Percentiles rank a stretch among this genome's conserved stretches.
Evolutionary conservation across 2,888 invertebrate genomes (phyloP).

Genomic region (Piscicola geometra): DNA sequence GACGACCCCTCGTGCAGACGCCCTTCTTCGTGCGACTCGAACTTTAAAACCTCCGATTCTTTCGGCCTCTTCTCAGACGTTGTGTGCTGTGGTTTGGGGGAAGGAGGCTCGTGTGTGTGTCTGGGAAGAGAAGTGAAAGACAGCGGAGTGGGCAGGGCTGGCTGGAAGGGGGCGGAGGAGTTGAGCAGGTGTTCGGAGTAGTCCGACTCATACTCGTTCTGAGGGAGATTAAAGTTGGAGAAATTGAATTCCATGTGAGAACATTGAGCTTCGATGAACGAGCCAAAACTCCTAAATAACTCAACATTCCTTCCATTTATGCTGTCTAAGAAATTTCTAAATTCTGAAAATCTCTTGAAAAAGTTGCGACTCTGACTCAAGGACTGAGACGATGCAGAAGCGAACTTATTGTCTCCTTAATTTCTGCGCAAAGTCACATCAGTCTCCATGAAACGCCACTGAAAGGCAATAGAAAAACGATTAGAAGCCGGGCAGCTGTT

Average conservation of each 20-base stretch:
- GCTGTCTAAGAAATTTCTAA: too few relatives aligned
- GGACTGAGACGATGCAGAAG: too few relatives aligned
- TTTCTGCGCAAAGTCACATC: too few relatives aligned
- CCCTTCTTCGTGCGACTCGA: not conserved
- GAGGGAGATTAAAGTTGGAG: not conserved
- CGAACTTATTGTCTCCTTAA: too few relatives aligned
- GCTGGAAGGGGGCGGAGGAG: not conserved
- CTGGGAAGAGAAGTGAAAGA: not conserved
- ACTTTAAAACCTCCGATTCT: not conserved
- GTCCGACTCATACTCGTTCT: slow-evolving; percentile 1
- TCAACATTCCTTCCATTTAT: too few relatives aligned
- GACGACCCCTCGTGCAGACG: slow-evolving; percentile 20
- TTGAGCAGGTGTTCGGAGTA: not conserved
- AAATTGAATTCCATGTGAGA: not conserved
- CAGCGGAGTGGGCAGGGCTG: not conserved
- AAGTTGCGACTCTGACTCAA: too few relatives aligned
- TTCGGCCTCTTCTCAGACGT: not conserved
- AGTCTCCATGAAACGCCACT: too few relatives aligned
- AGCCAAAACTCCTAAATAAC: not conserved
- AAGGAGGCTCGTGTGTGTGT: too few relatives aligned
- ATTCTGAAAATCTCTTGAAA: too few relatives aligned
- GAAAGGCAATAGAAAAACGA: too few relatives aligned
- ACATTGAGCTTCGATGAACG: not conserved
- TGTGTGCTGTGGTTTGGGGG: not conserved
- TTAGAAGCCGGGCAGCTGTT: too few relatives aligned